Percentiles rank a stretch among this genome's conserved stretches.
Evolutionary conservation across 92 coral and sea anemone genomes (phyloP).

Genomic region (Porites evermanni): DNA sequence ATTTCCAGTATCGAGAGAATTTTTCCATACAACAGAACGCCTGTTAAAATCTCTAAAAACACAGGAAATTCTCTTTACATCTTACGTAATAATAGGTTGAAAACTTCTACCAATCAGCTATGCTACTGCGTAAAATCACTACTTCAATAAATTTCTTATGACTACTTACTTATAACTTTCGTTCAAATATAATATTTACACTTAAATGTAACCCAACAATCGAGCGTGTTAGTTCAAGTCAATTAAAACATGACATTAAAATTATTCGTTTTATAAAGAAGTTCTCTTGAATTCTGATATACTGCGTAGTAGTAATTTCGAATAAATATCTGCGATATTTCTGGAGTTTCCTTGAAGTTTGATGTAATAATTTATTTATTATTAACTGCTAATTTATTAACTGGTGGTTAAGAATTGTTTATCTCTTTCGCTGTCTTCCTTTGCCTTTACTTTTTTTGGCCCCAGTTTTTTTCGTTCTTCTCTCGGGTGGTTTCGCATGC

Average conservation of each 20-base stretch:
- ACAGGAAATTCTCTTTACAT: neutral
- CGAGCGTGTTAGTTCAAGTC: neutral
- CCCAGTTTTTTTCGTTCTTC: slow-evolving; percentile 53
- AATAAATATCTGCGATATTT: slow-evolving; percentile 15
- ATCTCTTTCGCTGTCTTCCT: slow-evolving; percentile 52
- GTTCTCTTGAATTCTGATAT: neutral
- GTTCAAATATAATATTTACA: neutral
- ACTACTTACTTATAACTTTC: neutral
- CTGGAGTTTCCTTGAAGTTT: neutral
- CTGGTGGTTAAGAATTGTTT: neutral
- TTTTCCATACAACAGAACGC: neutral
- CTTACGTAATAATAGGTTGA: neutral
- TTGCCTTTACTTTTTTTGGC: slow-evolving; percentile 51
- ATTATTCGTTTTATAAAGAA: slow-evolving; percentile 5
- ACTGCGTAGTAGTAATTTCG: neutral
- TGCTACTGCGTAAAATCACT: no score
- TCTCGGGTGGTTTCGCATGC: slow-evolving; percentile 24
- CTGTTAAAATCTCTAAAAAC: neutral
- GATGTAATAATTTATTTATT: neutral
- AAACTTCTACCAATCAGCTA: neutral
- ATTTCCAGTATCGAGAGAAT: no score
- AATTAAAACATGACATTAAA: neutral
- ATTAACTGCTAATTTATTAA: neutral
- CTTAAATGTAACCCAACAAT: neutral
- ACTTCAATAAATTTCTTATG: neutral